Base-by-base conservation (phyloP, 2,888 invertebrate genomes). In the Scaptomyza parva region DNA sequence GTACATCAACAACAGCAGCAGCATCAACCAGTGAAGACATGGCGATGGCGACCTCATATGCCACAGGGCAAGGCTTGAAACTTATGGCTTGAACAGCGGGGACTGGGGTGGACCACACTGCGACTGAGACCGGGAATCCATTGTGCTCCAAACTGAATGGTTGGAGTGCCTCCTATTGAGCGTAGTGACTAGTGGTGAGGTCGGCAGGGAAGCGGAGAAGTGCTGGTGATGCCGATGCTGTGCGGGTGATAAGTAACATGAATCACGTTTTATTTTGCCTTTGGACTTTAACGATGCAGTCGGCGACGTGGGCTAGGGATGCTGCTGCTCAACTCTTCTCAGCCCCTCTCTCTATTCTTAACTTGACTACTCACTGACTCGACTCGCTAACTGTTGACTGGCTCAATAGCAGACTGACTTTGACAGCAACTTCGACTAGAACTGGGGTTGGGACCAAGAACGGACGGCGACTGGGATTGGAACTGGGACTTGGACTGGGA, bases 171-270 rank as follows among this genome's bases (percentile, higher is more conserved):
- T 63, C 39, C 33, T 51, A 61, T 60, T 59, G 68, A 45, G 70
- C 53, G 37, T 52, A 40, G 57, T 22, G 57, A 22, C 50, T 57
- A 28, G 24, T 28, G n/a, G 43, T 17, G 20, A 22, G 26, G 30
- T 39, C 18, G 33, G 48, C n/a, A 20, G 20, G 48, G 33, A 35
- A 30, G 18, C 24, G 39, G 22, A 57, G 48, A 30, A 51, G 62
- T 47, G 58, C 65, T 41, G 59, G 55, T 48, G 35, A 62, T 37
- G 66, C 63, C 62, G 78, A 85, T 86, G 86, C 74, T 81, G 86
- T 87, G 88, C 86, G 86, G 86, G 86, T 87, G 86, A 86, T 86
- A 86, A 86, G 87, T 82, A 81, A 87, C 88, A 82, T 87, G 86
- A 82, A 84, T 88, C 86, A 86, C 88, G 86, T 86, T 86, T 86